phyloP scores from a whole-genome alignment of 2,888 invertebrate species.

The Spodoptera picta region DNA sequence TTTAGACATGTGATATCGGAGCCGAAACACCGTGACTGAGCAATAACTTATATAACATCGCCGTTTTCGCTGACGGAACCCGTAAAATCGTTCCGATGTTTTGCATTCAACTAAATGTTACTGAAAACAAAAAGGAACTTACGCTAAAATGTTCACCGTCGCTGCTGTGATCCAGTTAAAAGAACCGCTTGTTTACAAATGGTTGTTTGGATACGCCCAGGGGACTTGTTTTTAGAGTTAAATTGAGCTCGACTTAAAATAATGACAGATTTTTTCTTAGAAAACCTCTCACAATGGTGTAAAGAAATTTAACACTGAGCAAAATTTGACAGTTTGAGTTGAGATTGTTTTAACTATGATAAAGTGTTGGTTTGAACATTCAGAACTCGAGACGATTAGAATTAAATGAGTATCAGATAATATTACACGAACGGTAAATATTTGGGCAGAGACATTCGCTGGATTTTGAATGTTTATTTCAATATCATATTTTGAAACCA shows the following conservation, averaged over 20 bases:
- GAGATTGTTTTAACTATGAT: conserved; percentile 33
- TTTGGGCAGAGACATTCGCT: neutral
- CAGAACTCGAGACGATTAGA: conserved; percentile 6
- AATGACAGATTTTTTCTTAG: conserved; percentile 57
- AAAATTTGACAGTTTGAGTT: conserved; percentile 37
- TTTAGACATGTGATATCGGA: conserved; percentile 42
- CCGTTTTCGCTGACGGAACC: conserved; percentile 19
- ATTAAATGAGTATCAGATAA: neutral
- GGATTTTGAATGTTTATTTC: conserved; percentile 5
- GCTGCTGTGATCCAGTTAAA: conserved; percentile 56
- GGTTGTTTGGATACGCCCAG: conserved; percentile 60
- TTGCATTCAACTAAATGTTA: conserved; percentile 35
- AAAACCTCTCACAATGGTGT: conserved; percentile 47
- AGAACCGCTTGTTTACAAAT: conserved; percentile 63
- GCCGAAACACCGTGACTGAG: conserved; percentile 43
- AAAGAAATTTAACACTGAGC: conserved; percentile 36
- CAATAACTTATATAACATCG: conserved; percentile 40
- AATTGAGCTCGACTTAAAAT: conserved; percentile 63
- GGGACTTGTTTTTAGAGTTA: conserved; percentile 62
- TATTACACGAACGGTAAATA: neutral
- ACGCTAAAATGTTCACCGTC: conserved; percentile 36
- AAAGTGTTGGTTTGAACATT: conserved; percentile 27
- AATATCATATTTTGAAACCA: neutral
- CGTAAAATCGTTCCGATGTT: conserved; percentile 18
- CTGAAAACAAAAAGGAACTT: conserved; percentile 35